These are phyloP conservation scores for Silvanus unidentatus DNA, from an alignment of 2,888 invertebrate genomes.

Conservation along the genomic window DNA sequence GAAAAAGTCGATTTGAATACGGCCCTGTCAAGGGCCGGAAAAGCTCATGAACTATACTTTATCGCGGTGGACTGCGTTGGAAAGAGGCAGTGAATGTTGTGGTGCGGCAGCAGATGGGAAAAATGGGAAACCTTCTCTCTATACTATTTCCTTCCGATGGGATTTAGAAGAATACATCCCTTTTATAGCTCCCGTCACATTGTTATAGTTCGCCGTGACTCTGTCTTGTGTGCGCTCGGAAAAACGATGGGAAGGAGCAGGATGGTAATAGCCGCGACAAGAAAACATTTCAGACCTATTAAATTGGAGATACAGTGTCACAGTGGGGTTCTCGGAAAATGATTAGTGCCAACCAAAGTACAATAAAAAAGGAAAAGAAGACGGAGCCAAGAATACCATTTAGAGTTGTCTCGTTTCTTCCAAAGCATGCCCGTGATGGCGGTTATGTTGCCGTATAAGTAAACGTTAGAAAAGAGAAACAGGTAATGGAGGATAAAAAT, in stretches of 20 bases:
- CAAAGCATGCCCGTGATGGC: not conserved
- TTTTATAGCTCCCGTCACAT: conserved; percentile 18
- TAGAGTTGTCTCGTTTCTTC: conserved; percentile 15
- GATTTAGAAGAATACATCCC: conserved; percentile 34
- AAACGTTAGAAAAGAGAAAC: conserved; percentile 13
- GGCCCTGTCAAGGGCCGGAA: conserved; percentile 21
- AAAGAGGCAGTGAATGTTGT: too few relatives aligned
- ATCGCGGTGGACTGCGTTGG: conserved; percentile 30
- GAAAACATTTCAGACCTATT: conserved; percentile 22
- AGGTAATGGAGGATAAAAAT: conserved; percentile 28
- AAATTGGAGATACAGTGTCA: conserved; percentile 33
- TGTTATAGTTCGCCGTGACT: conserved; percentile 14
- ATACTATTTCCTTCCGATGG: conserved; percentile 21
- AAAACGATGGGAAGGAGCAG: conserved; percentile 7
- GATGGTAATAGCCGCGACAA: conserved; percentile 11
- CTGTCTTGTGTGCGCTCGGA: conserved; percentile 1
- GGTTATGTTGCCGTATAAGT: conserved; percentile 9
- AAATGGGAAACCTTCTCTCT: conserved; percentile 33
- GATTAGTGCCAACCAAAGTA: conserved; percentile 30
- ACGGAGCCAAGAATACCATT: conserved; percentile 21
- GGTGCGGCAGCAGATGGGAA: conserved; percentile 36
- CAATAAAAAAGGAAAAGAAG: conserved; percentile 27
- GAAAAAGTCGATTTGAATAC: conserved; percentile 18
- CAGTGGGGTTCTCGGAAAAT: conserved; percentile 29
- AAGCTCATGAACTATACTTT: conserved; percentile 33